These are phyloP conservation scores for Erethizon dorsatum DNA, from an alignment of 2,797 vertebrate species.

Conservation along the genomic window DNA sequence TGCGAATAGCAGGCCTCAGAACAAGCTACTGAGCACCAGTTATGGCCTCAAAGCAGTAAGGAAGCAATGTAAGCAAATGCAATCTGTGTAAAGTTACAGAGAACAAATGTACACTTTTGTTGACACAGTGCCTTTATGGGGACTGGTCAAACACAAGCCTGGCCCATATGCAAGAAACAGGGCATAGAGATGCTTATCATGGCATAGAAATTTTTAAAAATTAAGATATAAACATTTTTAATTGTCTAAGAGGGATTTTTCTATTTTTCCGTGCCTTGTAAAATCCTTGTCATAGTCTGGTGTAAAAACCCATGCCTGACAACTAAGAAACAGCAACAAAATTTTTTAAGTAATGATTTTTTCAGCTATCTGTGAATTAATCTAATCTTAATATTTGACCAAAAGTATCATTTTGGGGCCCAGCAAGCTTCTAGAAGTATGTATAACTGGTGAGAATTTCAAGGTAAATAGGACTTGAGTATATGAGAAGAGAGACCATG, in stretches of 20 bases:
- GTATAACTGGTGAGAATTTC: constrained; percentile 59
- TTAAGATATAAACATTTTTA: not conserved
- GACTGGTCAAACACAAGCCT: not conserved
- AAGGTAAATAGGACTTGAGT: constrained; percentile 56
- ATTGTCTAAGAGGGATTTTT: not conserved
- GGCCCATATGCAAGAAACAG: not conserved
- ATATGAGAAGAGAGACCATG: constrained; percentile 44
- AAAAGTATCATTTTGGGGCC: not conserved
- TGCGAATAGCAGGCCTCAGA: constrained; percentile 63
- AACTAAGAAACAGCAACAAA: not conserved
- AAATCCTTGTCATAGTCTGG: not conserved
- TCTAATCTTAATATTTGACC: constrained; percentile 41
- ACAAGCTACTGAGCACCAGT: constrained; percentile 10
- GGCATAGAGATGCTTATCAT: not conserved
- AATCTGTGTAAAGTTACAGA: not conserved
- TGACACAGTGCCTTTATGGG: not conserved
- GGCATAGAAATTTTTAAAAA: not conserved
- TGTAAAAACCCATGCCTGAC: not conserved
- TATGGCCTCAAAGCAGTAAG: constrained; percentile 33
- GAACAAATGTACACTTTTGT: not conserved
- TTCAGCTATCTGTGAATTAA: constrained; percentile 24
- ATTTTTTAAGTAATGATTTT: constrained; percentile 6
- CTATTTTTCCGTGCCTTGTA: not conserved
- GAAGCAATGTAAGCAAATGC: constrained; percentile 68
- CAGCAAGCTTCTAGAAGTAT: constrained; percentile 29